Evolutionary conservation across 2,113 vertebrate genomes (phyloP).

Genomic region (Nanger granti): DNA sequence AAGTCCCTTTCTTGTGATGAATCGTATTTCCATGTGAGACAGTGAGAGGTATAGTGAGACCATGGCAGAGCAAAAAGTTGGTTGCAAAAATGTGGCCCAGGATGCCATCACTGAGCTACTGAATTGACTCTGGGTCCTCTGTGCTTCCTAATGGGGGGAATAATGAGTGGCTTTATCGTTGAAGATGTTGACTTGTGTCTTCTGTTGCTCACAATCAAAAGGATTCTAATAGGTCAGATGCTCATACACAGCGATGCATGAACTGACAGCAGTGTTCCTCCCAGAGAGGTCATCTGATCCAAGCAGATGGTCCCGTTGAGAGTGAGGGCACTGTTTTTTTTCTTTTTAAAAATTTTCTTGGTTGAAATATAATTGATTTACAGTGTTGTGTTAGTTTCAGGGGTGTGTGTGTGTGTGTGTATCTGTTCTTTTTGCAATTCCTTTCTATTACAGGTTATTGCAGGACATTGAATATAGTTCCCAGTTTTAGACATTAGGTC

Average conservation of each 20-base stretch:
- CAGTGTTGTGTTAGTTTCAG: neutral
- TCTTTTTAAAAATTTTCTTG: neutral
- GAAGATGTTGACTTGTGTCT: neutral
- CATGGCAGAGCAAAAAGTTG: neutral
- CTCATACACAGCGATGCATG: neutral
- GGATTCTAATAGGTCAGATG: neutral
- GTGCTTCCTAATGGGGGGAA: neutral
- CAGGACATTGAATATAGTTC: neutral
- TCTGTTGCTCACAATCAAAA: neutral
- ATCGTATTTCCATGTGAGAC: neutral
- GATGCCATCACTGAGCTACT: neutral
- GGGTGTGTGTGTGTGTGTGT: neutral
- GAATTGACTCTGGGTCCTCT: neutral
- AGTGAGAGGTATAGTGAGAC: neutral
- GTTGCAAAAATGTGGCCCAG: neutral
- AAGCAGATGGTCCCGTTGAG: fast-evolving
- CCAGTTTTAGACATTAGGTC: neutral
- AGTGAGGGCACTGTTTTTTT: neutral
- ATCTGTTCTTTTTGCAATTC: neutral
- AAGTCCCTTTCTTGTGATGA: neutral
- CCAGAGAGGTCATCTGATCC: neutral
- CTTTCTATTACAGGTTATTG: neutral
- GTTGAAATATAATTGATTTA: neutral
- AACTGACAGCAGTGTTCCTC: neutral
- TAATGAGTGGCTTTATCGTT: neutral